A percentile compares a stretch with the other conserved stretches of the same genome.
Conservation (phyloP, 2,888 invertebrate genomes). For the Drosophila koepferae region DNA sequence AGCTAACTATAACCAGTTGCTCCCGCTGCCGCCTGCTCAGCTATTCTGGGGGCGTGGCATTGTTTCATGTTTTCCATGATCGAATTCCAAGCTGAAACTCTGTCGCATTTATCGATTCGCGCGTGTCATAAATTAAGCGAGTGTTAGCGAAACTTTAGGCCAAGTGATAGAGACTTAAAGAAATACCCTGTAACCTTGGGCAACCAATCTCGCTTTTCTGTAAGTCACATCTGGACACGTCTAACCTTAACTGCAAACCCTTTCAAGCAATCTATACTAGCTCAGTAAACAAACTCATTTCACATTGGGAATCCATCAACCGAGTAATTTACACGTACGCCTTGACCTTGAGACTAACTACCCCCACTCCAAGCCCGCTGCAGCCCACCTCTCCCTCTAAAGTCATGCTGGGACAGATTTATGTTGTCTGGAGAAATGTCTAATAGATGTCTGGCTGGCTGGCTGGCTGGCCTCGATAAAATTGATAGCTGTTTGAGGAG, state of each 20-base stretch:
- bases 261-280: conserved; percentile 24
- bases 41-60: conserved; percentile 6
- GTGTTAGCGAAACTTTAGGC: background rate
- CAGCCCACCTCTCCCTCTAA: background rate
- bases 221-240: background rate
- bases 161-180: no score
- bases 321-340: conserved; percentile 66
- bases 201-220: no score
- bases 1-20: conserved; percentile 13
- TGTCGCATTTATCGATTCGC: conserved; percentile 1
- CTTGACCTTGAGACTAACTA: conserved; percentile 62
- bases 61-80: conserved; percentile 11
- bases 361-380: background rate
- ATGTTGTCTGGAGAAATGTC: conserved; percentile 64
- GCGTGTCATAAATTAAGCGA: conserved; percentile 5
- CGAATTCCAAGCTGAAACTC: background rate
- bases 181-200: background rate
- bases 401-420: conserved; percentile 49
- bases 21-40: background rate
- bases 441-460: conserved; percentile 43
- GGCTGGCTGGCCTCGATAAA: conserved; percentile 58
- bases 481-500: conserved; percentile 43
- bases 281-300: conserved; percentile 5
- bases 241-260: conserved; percentile 9
- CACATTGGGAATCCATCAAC: conserved; percentile 43